Percentiles rank a stretch among this genome's conserved stretches.
Conservation (phyloP, 2,888 invertebrate genomes). For the Onthophagus sagittarius region DNA sequence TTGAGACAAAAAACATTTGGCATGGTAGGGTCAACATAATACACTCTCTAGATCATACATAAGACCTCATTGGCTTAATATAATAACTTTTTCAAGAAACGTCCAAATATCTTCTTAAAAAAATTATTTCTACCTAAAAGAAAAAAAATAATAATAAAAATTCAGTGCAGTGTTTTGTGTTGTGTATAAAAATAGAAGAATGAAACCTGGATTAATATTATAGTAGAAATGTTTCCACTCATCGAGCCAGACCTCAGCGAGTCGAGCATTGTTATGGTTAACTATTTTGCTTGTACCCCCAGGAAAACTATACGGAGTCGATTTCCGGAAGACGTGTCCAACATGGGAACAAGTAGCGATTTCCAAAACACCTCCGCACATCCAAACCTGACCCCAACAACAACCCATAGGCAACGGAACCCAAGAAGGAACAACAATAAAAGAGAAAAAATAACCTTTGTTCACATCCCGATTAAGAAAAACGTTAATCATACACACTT, state of each 20-base stretch:
- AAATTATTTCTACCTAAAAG: no score
- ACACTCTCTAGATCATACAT: no score
- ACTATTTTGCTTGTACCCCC: constrained; percentile 96
- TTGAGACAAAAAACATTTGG: no score
- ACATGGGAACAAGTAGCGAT: constrained; percentile 95
- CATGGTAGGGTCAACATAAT: no score
- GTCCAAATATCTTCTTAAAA: not conserved
- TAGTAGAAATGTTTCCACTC: constrained; percentile 99
- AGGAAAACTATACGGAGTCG: constrained; percentile 97
- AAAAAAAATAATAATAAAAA: no score
- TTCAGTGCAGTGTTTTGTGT: no score
- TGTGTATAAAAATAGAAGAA: no score
- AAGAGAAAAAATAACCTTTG: not conserved
- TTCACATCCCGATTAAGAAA: not conserved
- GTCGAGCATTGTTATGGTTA: constrained; percentile 97
- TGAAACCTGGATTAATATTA: constrained; percentile 92
- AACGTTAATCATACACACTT: no score
- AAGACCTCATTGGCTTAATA: no score
- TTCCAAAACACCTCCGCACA: constrained; percentile 93
- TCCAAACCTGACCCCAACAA: constrained; percentile 89
- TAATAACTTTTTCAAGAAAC: no score
- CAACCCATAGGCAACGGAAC: not conserved
- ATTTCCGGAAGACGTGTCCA: constrained; percentile 96
- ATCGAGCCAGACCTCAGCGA: constrained; percentile 99
- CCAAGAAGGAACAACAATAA: not conserved